Conservation (phyloP, 2,888 invertebrate species). For the Drosophila peninsularis region DNA sequence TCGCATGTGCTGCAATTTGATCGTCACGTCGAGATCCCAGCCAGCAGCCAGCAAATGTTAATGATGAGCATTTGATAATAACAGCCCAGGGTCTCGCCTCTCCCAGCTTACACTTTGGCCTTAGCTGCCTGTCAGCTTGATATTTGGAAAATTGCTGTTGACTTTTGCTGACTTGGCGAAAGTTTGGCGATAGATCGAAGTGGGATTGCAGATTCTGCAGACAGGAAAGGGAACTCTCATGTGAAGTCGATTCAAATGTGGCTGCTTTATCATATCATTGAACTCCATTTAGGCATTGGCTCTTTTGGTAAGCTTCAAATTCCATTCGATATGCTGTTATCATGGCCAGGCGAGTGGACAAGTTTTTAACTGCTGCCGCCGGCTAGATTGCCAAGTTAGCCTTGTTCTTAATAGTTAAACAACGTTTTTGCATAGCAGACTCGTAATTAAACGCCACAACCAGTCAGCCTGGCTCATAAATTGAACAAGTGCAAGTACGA, state of each 20-base stretch:
- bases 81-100: constrained; percentile 30
- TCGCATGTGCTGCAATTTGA: constrained; percentile 75
- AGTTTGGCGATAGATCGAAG: constrained; percentile 42
- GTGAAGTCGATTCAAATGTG: not conserved
- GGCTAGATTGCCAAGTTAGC: constrained; percentile 56
- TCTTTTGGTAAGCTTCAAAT: not conserved
- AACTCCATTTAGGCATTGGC: not conserved
- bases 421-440: constrained; percentile 55
- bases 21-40: constrained; percentile 67
- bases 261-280: not conserved
- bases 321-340: constrained; percentile 28
- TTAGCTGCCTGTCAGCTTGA: constrained; percentile 45
- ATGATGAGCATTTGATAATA: constrained; percentile 76
- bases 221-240: constrained; percentile 35
- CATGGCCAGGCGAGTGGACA: constrained; percentile 33
- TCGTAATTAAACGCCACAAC: constrained; percentile 59
- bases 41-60: constrained; percentile 54
- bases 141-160: constrained; percentile 55
- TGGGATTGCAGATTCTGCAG: constrained; percentile 15
- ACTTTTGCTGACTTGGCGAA: constrained; percentile 59
- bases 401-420: constrained; percentile 73
- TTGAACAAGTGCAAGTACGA: constrained; percentile 37
- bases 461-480: constrained; percentile 30
- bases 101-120: constrained; percentile 20
- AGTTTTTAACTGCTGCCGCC: constrained; percentile 25